These are phyloP conservation scores for Drosophila micromelanica DNA, from an alignment of 1,140 invertebrate species.

Conservation along the genomic window DNA sequence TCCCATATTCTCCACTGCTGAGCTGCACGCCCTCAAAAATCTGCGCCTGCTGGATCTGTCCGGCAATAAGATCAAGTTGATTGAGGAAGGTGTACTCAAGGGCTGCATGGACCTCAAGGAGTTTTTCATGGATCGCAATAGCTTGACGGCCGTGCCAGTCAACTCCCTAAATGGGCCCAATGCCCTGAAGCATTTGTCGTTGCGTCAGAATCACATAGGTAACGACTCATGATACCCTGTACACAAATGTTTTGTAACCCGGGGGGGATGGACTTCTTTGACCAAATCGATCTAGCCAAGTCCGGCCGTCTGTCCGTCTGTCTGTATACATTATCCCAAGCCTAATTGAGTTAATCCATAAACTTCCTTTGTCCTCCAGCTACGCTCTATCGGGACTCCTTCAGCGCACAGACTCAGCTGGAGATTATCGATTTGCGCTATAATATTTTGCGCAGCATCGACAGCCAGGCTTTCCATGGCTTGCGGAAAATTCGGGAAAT, in stretches of 20 bases:
- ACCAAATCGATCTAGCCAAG: no score
- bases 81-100: conserved; percentile 94
- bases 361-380: conserved; percentile 85
- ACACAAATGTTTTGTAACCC: no score
- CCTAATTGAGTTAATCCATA: neutral
- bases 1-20: conserved; percentile 94
- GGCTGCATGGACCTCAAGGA: conserved; percentile 91
- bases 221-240: conserved; percentile 73
- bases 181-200: conserved; percentile 89
- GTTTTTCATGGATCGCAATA: conserved; percentile 92
- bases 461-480: conserved; percentile 89
- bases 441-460: conserved; percentile 90
- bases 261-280: neutral
- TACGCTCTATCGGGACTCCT: conserved; percentile 87
- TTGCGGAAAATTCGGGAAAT: conserved; percentile 88
- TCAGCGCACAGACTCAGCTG: conserved; percentile 88
- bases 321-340: neutral
- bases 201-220: conserved; percentile 93
- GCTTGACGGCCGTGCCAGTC: conserved; percentile 88
- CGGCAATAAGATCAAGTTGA: conserved; percentile 90
- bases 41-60: conserved; percentile 91
- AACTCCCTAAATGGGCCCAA: conserved; percentile 91
- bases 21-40: conserved; percentile 90
- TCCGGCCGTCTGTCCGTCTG: no score
- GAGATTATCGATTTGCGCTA: conserved; percentile 90